Evolutionary conservation across 92 coral and sea anemone genomes (phyloP).

Genomic region (Palythoa grandis): DNA sequence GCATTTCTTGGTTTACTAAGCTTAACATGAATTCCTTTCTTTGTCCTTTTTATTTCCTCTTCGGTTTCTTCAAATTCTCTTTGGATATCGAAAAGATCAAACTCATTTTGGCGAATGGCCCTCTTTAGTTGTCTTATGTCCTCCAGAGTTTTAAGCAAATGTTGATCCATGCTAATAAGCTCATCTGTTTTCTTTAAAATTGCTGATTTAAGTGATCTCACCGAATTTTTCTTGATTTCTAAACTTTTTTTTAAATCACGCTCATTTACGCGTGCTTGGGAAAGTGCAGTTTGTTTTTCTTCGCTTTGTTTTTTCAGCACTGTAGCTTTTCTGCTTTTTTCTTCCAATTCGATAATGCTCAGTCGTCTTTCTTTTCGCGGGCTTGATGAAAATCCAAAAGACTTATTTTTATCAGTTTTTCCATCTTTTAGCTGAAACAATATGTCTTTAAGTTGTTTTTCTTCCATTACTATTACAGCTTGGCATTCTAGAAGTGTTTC

Average conservation of each 20-base stretch:
- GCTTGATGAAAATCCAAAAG: neutral
- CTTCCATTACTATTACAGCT: conserved; percentile 59
- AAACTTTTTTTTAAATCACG: conserved; percentile 48
- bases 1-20: conserved; percentile 50
- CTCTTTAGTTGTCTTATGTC: conserved; percentile 67
- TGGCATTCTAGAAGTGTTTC: conserved; percentile 68
- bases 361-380: conserved; percentile 55
- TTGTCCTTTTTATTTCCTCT: conserved; percentile 66
- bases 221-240: conserved; percentile 49
- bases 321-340: conserved; percentile 60
- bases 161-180: conserved; percentile 74
- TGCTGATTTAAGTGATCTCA: conserved; percentile 57
- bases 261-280: conserved; percentile 50
- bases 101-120: conserved; percentile 63
- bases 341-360: conserved; percentile 62
- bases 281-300: conserved; percentile 72
- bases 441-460: conserved; percentile 58
- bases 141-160: conserved; percentile 71
- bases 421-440: conserved; percentile 16
- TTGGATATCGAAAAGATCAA: conserved; percentile 69
- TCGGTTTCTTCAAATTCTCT: conserved; percentile 70
- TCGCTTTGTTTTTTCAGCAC: conserved; percentile 65
- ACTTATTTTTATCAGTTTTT: conserved; percentile 29
- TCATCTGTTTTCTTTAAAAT: conserved; percentile 67
- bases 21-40: conserved; percentile 35